Percentiles rank a stretch among this genome's conserved stretches.
Evolutionary conservation across 2,888 invertebrate genomes (phyloP).

Genomic region (Drosophila cyrtoloma): DNA sequence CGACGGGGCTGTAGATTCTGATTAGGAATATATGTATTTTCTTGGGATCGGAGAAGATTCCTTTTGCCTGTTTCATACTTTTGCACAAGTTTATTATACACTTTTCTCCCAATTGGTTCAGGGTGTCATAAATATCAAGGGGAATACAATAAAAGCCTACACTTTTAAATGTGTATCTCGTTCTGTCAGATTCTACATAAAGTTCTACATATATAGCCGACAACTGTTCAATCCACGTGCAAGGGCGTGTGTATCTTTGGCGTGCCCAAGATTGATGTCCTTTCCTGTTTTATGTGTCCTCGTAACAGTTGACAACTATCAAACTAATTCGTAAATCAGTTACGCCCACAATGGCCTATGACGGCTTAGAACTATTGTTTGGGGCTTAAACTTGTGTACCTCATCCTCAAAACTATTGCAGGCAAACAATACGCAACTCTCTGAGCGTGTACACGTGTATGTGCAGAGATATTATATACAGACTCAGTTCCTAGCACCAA

Average conservation of each 20-base stretch:
- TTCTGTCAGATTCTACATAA: background rate
- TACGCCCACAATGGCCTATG: background rate
- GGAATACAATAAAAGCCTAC: background rate
- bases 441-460: background rate
- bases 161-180: background rate
- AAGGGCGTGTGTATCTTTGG: background rate
- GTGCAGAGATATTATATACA: constrained; percentile 1
- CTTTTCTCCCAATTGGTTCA: background rate
- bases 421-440: background rate
- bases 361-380: background rate
- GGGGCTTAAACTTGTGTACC: background rate
- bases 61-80: background rate
- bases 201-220: background rate
- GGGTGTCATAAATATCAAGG: background rate
- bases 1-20: background rate
- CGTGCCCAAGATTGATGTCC: background rate
- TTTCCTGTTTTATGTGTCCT: background rate
- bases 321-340: background rate
- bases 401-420: background rate
- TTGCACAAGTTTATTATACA: background rate
- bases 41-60: background rate
- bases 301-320: background rate
- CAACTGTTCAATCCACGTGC: background rate
- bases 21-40: background rate
- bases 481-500: background rate